These are phyloP conservation scores for Pachyrhynchus sulphureomaculatus DNA, from an alignment of 1,140 invertebrate species.

Conservation along the genomic window DNA sequence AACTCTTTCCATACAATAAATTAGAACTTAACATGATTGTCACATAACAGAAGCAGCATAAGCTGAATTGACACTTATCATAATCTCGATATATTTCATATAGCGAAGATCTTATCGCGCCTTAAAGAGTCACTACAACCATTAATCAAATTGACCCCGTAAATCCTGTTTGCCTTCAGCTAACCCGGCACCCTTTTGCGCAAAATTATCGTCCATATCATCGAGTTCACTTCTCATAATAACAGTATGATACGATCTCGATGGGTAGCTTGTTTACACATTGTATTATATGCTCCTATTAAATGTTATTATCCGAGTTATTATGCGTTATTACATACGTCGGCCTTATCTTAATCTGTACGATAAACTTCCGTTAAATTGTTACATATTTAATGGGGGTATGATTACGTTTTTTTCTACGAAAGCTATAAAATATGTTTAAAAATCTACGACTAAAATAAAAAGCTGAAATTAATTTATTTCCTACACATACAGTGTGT, in stretches of 20 bases:
- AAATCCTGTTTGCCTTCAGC: slow-evolving; percentile 11
- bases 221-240: slow-evolving; percentile 20
- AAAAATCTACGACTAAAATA: too few species aligned
- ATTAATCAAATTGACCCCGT: slow-evolving; percentile 20
- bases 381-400: neutral
- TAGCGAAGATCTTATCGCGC: slow-evolving; percentile 1
- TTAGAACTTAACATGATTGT: too few species aligned
- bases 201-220: slow-evolving; percentile 21
- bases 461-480: too few species aligned
- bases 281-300: slow-evolving; percentile 29
- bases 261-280: slow-evolving; percentile 29
- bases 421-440: too few species aligned
- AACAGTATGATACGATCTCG: slow-evolving; percentile 17
- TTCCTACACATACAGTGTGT: too few species aligned
- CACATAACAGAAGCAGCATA: too few species aligned
- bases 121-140: neutral
- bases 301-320: slow-evolving; percentile 28
- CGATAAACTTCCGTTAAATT: slow-evolving; percentile 20
- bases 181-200: slow-evolving; percentile 19
- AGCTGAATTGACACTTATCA: too few species aligned
- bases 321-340: slow-evolving; percentile 24
- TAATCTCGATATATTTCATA: too few species aligned
- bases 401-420: neutral
- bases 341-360: slow-evolving; percentile 27
- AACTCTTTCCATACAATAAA: too few species aligned